A percentile compares a stretch with the other conserved stretches of the same genome.
Conservation (phyloP, 2,888 invertebrate genomes). For the Andrena camellia region DNA sequence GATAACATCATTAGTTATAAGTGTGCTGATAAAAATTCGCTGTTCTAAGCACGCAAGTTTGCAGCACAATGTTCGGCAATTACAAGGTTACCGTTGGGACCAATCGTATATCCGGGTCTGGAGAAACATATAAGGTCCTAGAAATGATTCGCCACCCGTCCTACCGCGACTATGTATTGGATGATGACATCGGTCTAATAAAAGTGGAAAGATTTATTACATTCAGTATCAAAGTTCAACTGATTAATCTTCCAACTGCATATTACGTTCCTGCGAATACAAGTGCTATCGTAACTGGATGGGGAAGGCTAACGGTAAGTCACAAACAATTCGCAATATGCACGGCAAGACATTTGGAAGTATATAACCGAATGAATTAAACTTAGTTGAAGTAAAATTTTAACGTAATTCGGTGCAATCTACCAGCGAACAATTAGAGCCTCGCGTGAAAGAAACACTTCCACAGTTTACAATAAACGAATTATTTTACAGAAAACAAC, state of each 20-base stretch:
- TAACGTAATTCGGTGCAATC: no score
- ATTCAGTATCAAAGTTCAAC: constrained; percentile 70
- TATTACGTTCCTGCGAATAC: constrained; percentile 44
- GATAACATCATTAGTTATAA: no score
- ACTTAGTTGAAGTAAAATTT: no score
- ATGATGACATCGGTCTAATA: constrained; percentile 76
- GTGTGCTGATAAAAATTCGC: not conserved
- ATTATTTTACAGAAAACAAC: no score
- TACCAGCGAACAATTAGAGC: no score
- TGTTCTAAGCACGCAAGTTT: not conserved
- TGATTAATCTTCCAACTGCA: constrained; percentile 61
- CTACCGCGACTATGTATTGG: constrained; percentile 38
- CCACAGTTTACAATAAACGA: no score
- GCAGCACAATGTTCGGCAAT: accelerated
- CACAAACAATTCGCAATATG: not conserved
- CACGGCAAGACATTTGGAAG: not conserved
- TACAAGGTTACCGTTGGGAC: constrained; percentile 24
- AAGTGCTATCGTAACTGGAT: constrained; percentile 73
- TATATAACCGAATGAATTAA: not conserved
- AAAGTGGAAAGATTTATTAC: constrained; percentile 68
- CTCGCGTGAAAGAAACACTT: no score
- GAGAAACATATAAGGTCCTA: constrained; percentile 2
- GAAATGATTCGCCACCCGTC: constrained; percentile 46
- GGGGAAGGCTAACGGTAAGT: constrained; percentile 73
- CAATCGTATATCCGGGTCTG: not conserved